Conservation (phyloP, 2,113 vertebrate genomes). For the Brevimyrus niger region DNA sequence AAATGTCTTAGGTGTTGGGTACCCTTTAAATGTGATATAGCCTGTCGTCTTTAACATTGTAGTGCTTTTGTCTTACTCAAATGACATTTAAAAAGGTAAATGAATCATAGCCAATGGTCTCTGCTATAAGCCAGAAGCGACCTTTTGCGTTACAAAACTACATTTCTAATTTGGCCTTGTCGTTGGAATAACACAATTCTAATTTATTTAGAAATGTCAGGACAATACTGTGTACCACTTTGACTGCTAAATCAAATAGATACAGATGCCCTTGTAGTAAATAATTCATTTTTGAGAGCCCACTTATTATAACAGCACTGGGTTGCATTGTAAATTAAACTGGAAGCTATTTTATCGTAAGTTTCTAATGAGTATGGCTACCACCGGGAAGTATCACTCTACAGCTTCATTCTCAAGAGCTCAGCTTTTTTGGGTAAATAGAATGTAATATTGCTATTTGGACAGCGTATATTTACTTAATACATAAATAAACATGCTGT, state of each 20-base stretch:
- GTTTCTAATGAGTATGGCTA: not conserved
- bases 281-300: not conserved
- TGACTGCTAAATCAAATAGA: slow-evolving; percentile 2
- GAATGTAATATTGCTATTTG: not conserved
- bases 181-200: not conserved
- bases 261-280: not conserved
- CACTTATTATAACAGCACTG: not conserved
- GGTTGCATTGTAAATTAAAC: not conserved
- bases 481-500: not conserved
- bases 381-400: not conserved
- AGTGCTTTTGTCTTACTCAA: slow-evolving; percentile 4
- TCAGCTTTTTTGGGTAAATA: not conserved
- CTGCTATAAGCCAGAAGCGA: not conserved
- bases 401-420: not conserved
- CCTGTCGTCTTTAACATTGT: not conserved
- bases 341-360: not conserved
- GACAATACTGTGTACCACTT: not conserved
- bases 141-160: slow-evolving; percentile 2
- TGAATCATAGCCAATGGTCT: slow-evolving; percentile 6
- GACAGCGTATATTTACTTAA: not conserved
- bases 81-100: slow-evolving; percentile 21
- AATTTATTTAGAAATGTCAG: slow-evolving; percentile 5
- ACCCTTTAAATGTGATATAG: slow-evolving; percentile 1
- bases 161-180: slow-evolving; percentile 11
- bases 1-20: not conserved